Evolutionary conservation across 2,113 vertebrate genomes (phyloP).

Genomic region (Gadus macrocephalus): DNA sequence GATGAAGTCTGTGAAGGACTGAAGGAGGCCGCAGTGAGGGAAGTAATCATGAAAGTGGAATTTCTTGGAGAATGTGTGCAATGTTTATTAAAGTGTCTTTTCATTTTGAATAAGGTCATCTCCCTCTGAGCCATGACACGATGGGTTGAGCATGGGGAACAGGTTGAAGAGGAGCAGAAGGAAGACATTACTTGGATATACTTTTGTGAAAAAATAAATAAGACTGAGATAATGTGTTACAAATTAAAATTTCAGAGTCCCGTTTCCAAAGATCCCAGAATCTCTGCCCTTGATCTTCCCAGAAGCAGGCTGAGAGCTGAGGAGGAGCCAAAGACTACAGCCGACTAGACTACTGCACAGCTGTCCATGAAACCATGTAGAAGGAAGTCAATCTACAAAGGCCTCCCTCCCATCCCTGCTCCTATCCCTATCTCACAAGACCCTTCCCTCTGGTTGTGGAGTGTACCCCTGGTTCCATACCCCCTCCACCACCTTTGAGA

Average conservation of each 20-base stretch:
- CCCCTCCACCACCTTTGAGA: slow-evolving; percentile 3
- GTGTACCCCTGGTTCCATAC: not conserved
- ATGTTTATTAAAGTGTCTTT: slow-evolving; percentile 17
- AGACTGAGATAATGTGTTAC: not conserved
- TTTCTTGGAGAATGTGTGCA: slow-evolving; percentile 1
- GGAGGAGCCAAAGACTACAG: not conserved
- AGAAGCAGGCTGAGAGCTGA: not conserved
- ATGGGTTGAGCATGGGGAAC: slow-evolving; percentile 18
- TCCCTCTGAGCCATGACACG: slow-evolving; percentile 19
- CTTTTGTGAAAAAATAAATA: slow-evolving; percentile 21
- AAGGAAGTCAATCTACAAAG: slow-evolving; percentile 10
- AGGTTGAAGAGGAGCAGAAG: slow-evolving; percentile 9
- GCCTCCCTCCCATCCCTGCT: not conserved
- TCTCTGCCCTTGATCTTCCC: not conserved
- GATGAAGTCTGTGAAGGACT: not conserved
- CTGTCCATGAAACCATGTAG: not conserved
- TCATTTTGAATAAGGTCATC: slow-evolving; percentile 16
- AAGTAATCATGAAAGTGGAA: slow-evolving; percentile 4
- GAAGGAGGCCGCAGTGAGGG: not conserved
- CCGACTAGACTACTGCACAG: not conserved
- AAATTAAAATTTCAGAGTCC: not conserved
- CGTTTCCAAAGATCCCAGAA: not conserved
- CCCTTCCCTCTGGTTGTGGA: not conserved
- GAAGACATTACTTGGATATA: slow-evolving; percentile 12
- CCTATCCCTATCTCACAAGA: not conserved